These are phyloP conservation scores for Drosophila nigrodunni DNA, from an alignment of 1,140 invertebrate genomes.

Conservation along the genomic window DNA sequence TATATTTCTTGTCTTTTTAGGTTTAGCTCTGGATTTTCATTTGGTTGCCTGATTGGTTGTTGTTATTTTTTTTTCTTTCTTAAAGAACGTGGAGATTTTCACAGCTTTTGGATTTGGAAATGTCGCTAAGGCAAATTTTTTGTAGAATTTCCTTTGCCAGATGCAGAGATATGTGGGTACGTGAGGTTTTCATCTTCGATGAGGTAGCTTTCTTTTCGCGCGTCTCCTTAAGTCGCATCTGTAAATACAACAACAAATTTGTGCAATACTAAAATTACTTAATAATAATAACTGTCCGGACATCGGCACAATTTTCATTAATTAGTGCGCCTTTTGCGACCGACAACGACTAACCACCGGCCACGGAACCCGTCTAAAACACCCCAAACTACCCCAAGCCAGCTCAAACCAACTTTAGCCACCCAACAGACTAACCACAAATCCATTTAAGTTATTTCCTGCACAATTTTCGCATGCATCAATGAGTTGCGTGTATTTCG, in stretches of 20 bases:
- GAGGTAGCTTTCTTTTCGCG: slow-evolving; percentile 89
- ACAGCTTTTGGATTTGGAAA: slow-evolving; percentile 94
- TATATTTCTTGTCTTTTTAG: slow-evolving; percentile 15
- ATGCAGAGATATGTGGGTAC: slow-evolving; percentile 90
- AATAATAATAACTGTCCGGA: slow-evolving; percentile 48
- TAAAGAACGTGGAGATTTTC: slow-evolving; percentile 96
- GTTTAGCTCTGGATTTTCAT: slow-evolving; percentile 26
- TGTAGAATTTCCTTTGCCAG: slow-evolving; percentile 92
- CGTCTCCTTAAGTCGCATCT: slow-evolving; percentile 91
- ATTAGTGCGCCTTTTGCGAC: slow-evolving; percentile 61
- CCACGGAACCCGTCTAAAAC: background rate
- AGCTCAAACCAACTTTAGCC: background rate
- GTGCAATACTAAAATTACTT: slow-evolving; percentile 2
- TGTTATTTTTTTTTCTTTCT: slow-evolving; percentile 48
- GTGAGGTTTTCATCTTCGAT: slow-evolving; percentile 87
- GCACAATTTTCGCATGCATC: slow-evolving; percentile 75
- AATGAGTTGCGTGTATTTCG: slow-evolving; percentile 73
- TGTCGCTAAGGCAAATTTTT: slow-evolving; percentile 94
- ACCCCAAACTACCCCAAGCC: slow-evolving; percentile 14
- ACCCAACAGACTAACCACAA: slow-evolving; percentile 29
- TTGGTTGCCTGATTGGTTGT: slow-evolving; percentile 23
- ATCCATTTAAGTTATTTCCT: slow-evolving; percentile 78
- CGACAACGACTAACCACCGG: slow-evolving; percentile 17
- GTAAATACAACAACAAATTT: slow-evolving; percentile 2
- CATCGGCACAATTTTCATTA: slow-evolving; percentile 68